Percentiles rank a stretch among this genome's conserved stretches.
Conservation (phyloP, 2,113 vertebrate genomes). For the Acrocephalus arundinaceus region DNA sequence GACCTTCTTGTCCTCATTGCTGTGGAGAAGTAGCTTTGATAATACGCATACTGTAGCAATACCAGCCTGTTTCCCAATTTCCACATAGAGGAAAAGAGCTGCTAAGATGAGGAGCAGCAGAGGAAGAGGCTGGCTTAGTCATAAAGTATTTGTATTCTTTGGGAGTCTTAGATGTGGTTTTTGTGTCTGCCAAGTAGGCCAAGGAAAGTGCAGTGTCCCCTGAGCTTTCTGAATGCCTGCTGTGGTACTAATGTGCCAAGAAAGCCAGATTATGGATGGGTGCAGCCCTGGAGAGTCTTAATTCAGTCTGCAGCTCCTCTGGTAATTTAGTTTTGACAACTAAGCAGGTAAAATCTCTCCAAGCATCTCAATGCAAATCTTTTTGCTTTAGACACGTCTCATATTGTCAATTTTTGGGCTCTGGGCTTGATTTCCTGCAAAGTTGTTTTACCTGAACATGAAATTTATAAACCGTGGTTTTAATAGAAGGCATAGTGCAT, state of each 20-base stretch:
- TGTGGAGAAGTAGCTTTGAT: neutral
- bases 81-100: neutral
- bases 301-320: constrained; percentile 63
- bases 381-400: neutral
- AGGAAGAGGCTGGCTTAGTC: constrained; percentile 31
- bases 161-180: constrained; percentile 21
- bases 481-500: neutral
- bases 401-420: neutral
- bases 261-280: constrained; percentile 66
- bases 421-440: neutral
- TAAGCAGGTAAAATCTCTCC: constrained; percentile 13
- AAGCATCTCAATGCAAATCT: neutral
- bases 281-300: constrained; percentile 56
- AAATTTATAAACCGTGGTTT: neutral
- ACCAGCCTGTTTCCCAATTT: neutral
- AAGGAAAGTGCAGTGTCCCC: constrained; percentile 14
- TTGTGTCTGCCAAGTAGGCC: constrained; percentile 68
- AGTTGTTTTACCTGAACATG: neutral
- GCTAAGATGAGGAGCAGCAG: neutral
- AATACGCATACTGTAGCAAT: neutral
- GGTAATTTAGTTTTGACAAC: constrained; percentile 9
- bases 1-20: neutral
- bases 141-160: constrained; percentile 41
- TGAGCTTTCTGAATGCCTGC: constrained; percentile 33
- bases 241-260: constrained; percentile 45